Evolutionary conservation across 2,797 vertebrate species (phyloP), one percentile per base, ranked within the genome.

Genomic region (Chelidonichthys spinosus): DNA sequence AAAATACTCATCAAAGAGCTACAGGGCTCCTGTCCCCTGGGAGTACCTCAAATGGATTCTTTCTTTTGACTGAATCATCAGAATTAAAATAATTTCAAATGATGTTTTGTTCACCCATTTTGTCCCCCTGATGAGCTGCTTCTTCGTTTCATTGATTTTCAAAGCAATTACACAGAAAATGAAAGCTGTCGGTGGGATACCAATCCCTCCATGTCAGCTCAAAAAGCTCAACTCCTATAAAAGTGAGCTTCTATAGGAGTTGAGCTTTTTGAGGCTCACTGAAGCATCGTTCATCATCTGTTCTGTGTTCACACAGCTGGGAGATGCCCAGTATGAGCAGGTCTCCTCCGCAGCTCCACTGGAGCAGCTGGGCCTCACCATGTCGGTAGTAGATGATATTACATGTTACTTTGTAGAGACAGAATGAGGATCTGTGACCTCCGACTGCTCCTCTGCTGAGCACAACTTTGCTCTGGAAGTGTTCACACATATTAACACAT

Each of bases 91-190:
- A 47, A 3, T 53, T n/a, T 50, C 0, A 0, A 56, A 18, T 62
- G 0, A 9, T 35, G 35, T 70, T 66, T 67, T 69, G 64, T 63
- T 39, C 5, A 15, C 18, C 25, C 46, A 5, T 4, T 37, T 46
- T 2, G 25, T 11, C 9, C 7, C 32, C 14, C 40, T 3, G 35
- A 58, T 46, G 58, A 68, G 40, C 60, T n/a, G 14, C 46, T 43
- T 15, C 18, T 72, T 10, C 18, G 17, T 63, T 62, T 8, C 32
- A 47, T 43, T 33, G 3, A 53, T 76, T 67, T 63, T 52, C n/a
- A 33, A 52, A 64, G 72, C 59, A 65, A 59, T 79, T 50, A 44
- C 4, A 58, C 43, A 10, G 25, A 1, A 70, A 65, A 72, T 47
- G 11, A 3, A 44, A 58, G 67, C 63, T 68, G 25, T 6, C 6